Conservation (phyloP, 2,797 vertebrate species). For the Malurus splendens region DNA sequence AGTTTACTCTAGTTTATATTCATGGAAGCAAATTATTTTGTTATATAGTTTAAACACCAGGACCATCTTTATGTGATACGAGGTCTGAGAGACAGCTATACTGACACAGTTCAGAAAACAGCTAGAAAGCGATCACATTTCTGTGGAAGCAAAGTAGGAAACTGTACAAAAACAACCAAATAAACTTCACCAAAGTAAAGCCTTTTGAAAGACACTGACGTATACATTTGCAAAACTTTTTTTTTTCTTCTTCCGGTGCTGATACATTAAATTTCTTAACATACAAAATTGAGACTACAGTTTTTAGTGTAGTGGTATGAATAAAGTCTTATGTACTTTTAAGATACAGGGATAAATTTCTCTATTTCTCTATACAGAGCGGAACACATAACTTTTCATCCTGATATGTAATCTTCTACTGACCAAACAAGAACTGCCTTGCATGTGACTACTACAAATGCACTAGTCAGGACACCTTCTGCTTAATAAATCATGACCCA, state of each 20-base stretch:
- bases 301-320: not conserved
- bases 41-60: not conserved
- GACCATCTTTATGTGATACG: not conserved
- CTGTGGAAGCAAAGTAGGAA: not conserved
- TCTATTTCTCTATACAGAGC: not conserved
- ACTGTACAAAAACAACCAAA: not conserved
- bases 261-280: not conserved
- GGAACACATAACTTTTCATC: not conserved
- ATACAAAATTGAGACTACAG: not conserved
- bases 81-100: not conserved
- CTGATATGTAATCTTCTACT: not conserved
- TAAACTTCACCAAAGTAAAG: not conserved
- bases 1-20: not conserved
- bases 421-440: not conserved
- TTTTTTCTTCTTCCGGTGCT: not conserved
- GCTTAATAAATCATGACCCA: not conserved
- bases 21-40: not conserved
- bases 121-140: not conserved
- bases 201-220: not conserved
- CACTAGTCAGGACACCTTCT: not conserved
- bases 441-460: not conserved
- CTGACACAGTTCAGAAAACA: not conserved
- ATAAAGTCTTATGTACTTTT: not conserved
- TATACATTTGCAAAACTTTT: not conserved
- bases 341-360: not conserved